phyloP scores from a whole-genome alignment of 2,797 vertebrate genomes.

The Pogoniulus pusillus region DNA sequence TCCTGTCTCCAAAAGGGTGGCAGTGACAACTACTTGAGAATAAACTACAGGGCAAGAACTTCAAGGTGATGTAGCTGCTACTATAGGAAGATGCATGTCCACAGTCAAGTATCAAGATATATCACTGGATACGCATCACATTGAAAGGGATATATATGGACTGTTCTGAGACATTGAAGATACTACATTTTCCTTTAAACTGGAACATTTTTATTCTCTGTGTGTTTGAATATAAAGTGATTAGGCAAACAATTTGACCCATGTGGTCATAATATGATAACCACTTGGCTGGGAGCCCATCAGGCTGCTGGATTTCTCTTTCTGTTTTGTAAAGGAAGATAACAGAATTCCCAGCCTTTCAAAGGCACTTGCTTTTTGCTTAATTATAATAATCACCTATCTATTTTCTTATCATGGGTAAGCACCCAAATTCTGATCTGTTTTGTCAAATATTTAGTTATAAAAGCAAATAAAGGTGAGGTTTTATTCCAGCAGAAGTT shows the following conservation, averaged over 20 bases:
- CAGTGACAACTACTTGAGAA: neutral
- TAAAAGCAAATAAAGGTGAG: neutral
- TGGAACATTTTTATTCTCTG: neutral
- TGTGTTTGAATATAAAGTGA: neutral
- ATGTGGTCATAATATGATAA: constrained; percentile 41
- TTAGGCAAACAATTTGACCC: constrained; percentile 34
- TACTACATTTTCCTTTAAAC: neutral
- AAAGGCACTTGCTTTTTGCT: constrained; percentile 27
- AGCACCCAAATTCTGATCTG: constrained; percentile 40
- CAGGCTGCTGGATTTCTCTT: constrained; percentile 20
- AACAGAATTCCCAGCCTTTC: neutral
- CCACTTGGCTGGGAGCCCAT: constrained; percentile 23
- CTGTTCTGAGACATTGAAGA: neutral
- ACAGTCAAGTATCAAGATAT: neutral
- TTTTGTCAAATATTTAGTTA: constrained; percentile 28
- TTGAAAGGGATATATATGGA: neutral
- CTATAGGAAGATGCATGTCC: neutral
- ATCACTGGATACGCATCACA: neutral
- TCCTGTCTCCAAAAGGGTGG: neutral
- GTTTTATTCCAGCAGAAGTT: constrained; percentile 9
- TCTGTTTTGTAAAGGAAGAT: constrained; percentile 25
- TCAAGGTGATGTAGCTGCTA: neutral
- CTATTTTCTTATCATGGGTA: constrained; percentile 54
- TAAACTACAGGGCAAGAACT: neutral
- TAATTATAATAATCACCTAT: constrained; percentile 43